phyloP scores from a whole-genome alignment of 2,113 vertebrate genomes.

The Sylvilagus bachmani region DNA sequence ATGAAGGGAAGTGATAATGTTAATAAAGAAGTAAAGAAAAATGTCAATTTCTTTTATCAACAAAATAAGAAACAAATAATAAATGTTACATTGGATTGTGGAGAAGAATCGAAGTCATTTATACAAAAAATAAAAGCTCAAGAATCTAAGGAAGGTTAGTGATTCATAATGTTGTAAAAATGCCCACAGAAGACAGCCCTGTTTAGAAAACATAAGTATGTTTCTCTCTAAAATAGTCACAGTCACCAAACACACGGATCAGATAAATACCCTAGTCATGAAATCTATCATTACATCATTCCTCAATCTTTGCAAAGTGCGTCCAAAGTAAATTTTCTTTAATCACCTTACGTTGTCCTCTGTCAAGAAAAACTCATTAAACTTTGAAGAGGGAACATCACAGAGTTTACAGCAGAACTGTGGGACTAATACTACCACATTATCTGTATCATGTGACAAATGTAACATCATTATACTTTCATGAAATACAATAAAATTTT shows the following conservation, averaged over 20 bases:
- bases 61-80: background rate
- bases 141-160: background rate
- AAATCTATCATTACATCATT: background rate
- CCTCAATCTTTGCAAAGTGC: constrained; percentile 42
- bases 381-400: constrained; percentile 77
- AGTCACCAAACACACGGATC: background rate
- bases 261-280: constrained; percentile 16
- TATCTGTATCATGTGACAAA: constrained; percentile 78
- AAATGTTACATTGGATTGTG: background rate
- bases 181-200: background rate
- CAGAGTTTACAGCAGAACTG: constrained; percentile 54
- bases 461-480: constrained; percentile 84
- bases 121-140: constrained; percentile 8
- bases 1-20: background rate
- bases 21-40: background rate
- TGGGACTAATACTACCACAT: constrained; percentile 40
- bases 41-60: background rate
- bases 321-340: constrained; percentile 65
- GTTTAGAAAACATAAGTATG: background rate
- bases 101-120: background rate
- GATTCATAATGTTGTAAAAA: background rate
- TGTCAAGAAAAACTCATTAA: constrained; percentile 83
- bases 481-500: constrained; percentile 84
- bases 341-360: constrained; percentile 68
- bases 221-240: constrained; percentile 34